These are phyloP conservation scores for Trichopria drosophilae DNA, from an alignment of 2,888 invertebrate genomes.

Conservation along the genomic window DNA sequence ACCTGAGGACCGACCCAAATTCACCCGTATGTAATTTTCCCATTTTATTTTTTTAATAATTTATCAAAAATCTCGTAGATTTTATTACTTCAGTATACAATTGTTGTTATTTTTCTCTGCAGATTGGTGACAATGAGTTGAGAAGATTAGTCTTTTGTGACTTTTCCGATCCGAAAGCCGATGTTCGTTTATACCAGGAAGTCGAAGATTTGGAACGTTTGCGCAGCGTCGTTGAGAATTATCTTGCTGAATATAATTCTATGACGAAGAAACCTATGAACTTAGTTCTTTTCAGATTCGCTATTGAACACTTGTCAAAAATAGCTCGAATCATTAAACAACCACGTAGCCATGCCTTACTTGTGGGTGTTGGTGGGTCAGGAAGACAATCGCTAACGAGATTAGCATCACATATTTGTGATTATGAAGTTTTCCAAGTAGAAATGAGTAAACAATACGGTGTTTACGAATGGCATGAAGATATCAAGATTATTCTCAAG, in stretches of 20 bases:
- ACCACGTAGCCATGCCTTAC: constrained; percentile 85
- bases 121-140: constrained; percentile 80
- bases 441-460: constrained; percentile 89
- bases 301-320: constrained; percentile 90
- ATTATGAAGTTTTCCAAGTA: constrained; percentile 86
- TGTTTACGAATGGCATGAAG: constrained; percentile 86
- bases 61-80: background rate
- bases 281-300: constrained; percentile 89
- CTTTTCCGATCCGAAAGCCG: constrained; percentile 92
- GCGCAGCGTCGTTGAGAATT: constrained; percentile 81
- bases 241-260: constrained; percentile 87
- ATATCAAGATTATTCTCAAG: constrained; percentile 78
- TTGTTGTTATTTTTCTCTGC: constrained; percentile 34
- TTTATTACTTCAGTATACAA: background rate
- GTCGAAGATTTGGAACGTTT: constrained; percentile 81
- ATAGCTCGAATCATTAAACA: constrained; percentile 89
- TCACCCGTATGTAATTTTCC: constrained; percentile 25
- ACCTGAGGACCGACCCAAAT: constrained; percentile 57
- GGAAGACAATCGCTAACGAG: constrained; percentile 89
- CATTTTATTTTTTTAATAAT: constrained; percentile 4
- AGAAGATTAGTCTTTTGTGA: constrained; percentile 90
- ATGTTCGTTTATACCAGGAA: constrained; percentile 85
- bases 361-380: constrained; percentile 92
- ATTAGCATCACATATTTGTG: constrained; percentile 89
- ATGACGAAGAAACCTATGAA: constrained; percentile 98